Evolutionary conservation across 1,140 invertebrate genomes (phyloP).

Genomic region (Formica selysi): DNA sequence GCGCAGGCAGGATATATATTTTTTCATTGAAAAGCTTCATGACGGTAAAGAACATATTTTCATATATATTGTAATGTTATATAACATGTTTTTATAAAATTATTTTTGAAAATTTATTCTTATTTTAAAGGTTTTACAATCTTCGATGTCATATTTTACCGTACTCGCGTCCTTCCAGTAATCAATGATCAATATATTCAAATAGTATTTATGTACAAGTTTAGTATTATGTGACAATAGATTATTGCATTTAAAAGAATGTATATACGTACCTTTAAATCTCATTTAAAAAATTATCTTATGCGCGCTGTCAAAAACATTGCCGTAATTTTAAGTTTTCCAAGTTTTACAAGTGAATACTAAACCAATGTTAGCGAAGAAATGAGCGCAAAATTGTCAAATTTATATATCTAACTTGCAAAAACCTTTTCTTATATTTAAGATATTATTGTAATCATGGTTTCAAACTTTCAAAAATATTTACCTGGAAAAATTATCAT

Average conservation of each 20-base stretch:
- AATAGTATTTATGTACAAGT: no score
- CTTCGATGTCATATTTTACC: slow-evolving; percentile 45
- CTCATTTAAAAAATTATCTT: background rate
- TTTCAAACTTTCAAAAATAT: no score
- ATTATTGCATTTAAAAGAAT: background rate
- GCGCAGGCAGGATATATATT: slow-evolving; percentile 5
- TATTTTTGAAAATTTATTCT: background rate
- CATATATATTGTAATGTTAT: background rate
- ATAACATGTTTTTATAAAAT: background rate
- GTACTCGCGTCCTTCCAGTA: slow-evolving; percentile 30
- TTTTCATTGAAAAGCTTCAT: slow-evolving; percentile 25
- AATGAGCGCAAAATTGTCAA: background rate
- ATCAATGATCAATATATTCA: background rate
- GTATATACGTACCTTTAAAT: background rate
- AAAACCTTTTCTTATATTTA: no score
- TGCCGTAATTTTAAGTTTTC: background rate
- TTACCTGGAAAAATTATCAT: no score
- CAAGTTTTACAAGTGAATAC: background rate
- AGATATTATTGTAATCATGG: no score
- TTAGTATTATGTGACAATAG: background rate
- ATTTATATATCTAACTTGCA: no score
- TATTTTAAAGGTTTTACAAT: slow-evolving; percentile 26
- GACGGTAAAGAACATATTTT: background rate
- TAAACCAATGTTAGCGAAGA: background rate
- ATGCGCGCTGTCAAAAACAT: background rate